Percentiles rank a stretch among this genome's conserved stretches.
These are phyloP conservation scores for Tupaia chinensis DNA, from an alignment of 2,113 vertebrate genomes.

Conservation along the genomic window DNA sequence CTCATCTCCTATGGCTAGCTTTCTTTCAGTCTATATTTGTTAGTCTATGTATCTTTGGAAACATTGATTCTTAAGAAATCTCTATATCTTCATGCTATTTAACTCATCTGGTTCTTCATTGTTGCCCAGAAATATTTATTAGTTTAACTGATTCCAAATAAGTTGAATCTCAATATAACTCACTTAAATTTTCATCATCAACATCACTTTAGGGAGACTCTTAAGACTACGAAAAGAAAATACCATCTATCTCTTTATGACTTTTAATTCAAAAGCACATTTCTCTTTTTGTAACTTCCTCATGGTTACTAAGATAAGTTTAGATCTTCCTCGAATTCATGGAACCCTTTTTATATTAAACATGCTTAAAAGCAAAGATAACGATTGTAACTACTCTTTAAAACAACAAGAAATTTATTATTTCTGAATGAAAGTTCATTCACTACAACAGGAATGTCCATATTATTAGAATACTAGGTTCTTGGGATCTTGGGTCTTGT, in stretches of 20 bases:
- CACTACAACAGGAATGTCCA: not conserved
- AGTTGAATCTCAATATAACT: not conserved
- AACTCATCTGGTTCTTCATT: not conserved
- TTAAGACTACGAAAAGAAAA: not conserved
- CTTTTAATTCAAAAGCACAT: not conserved
- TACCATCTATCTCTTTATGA: not conserved
- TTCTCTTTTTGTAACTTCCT: not conserved
- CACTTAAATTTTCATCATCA: not conserved
- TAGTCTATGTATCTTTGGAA: not conserved
- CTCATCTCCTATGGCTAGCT: not conserved
- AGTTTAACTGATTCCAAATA: conserved; percentile 22
- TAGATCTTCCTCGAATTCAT: not conserved
- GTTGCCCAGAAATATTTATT: not conserved
- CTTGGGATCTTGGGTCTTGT: not conserved
- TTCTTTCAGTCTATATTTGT: not conserved
- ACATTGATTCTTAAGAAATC: not conserved
- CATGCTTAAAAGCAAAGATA: not conserved
- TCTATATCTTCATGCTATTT: not conserved
- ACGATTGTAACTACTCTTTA: not conserved
- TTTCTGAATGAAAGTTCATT: not conserved
- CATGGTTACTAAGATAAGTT: not conserved
- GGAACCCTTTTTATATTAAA: not conserved
- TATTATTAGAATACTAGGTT: not conserved
- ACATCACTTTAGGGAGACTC: not conserved
- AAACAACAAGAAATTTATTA: not conserved